Conservation (phyloP, 1,140 invertebrate genomes). For the Amyelois transitella region DNA sequence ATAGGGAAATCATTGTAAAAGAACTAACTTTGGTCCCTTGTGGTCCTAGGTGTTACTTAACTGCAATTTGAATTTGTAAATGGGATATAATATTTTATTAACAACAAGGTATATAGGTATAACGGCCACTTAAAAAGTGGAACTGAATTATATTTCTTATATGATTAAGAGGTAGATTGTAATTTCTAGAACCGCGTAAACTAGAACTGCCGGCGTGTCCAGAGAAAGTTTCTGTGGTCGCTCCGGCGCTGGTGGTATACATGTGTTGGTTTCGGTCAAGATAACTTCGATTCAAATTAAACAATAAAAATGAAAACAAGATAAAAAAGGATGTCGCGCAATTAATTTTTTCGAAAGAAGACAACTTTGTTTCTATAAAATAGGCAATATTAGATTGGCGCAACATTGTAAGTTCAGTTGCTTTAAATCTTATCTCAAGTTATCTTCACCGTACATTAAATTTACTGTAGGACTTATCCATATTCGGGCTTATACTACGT, state of each 20-base stretch:
- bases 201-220: conserved; percentile 28
- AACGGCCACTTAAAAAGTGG: conserved; percentile 27
- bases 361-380: background rate
- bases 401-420: background rate
- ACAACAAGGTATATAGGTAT: conserved; percentile 18
- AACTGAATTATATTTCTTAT: conserved; percentile 45
- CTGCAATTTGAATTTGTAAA: conserved; percentile 11
- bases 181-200: conserved; percentile 58
- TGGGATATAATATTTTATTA: conserved; percentile 23
- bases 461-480: conserved; percentile 54
- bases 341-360: no score
- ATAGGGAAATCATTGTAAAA: conserved; percentile 18
- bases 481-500: conserved; percentile 41
- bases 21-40: conserved; percentile 59
- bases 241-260: background rate
- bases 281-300: background rate
- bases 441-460: conserved; percentile 2
- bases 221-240: background rate
- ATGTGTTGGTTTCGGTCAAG: background rate
- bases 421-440: conserved; percentile 3
- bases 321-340: no score
- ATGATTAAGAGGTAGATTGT: conserved; percentile 70
- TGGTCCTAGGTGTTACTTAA: conserved; percentile 22
- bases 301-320: background rate
- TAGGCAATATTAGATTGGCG: no score